These are phyloP conservation scores for Pheosia gnoma DNA, from an alignment of 2,888 invertebrate species.

Conservation along the genomic window DNA sequence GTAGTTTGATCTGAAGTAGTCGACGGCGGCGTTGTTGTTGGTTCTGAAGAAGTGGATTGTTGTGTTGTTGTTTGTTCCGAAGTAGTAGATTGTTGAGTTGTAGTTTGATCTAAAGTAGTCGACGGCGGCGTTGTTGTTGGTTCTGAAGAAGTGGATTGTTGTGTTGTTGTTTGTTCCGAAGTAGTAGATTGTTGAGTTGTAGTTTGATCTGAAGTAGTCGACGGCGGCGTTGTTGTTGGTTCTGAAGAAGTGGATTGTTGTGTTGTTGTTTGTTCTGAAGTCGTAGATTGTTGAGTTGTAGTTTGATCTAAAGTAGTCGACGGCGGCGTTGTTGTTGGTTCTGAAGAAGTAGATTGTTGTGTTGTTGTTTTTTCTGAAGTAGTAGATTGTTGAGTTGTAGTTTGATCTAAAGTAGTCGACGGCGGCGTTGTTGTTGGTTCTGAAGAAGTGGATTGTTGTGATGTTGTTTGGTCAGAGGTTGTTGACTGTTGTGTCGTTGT, in stretches of 20 bases:
- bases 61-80: conserved; percentile 25
- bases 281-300: conserved; percentile 24
- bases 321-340: conserved; percentile 29
- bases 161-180: conserved; percentile 17
- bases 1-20: too few relatives aligned
- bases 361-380: conserved; percentile 41
- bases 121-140: conserved; percentile 34
- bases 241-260: conserved; percentile 22
- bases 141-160: conserved; percentile 35
- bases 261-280: conserved; percentile 19
- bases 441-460: conserved; percentile 25
- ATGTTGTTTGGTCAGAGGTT: conserved; percentile 24
- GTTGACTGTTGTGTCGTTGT: conserved; percentile 25
- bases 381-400: conserved; percentile 32
- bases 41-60: conserved; percentile 32
- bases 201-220: conserved; percentile 22
- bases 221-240: conserved; percentile 21
- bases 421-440: conserved; percentile 24
- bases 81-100: conserved; percentile 29
- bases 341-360: conserved; percentile 27
- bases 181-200: conserved; percentile 28
- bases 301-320: conserved; percentile 11
- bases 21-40: not conserved
- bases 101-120: conserved; percentile 28
- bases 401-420: conserved; percentile 22